Conservation (phyloP, 2,888 invertebrate genomes). For the Eurytoma californica region DNA sequence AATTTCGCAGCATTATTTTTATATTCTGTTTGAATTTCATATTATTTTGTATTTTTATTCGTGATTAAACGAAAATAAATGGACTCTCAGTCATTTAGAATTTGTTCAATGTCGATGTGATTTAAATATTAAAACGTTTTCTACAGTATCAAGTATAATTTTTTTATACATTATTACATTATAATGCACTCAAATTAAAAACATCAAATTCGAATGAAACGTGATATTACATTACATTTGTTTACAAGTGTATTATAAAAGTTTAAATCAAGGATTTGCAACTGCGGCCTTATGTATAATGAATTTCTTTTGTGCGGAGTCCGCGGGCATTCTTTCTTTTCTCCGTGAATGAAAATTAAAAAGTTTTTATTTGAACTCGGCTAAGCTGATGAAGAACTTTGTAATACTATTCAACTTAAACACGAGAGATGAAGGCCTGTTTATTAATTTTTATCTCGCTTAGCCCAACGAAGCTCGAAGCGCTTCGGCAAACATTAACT, state of each 20-base stretch:
- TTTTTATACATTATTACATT: no score
- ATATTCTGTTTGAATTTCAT: no score
- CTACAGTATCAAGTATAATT: no score
- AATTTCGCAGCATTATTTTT: no score
- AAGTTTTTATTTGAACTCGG: constrained; percentile 44
- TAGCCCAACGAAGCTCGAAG: not conserved
- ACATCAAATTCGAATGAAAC: constrained; percentile 4
- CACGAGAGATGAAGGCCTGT: constrained; percentile 19
- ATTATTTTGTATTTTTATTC: no score
- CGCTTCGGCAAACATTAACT: constrained; percentile 7
- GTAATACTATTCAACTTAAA: constrained; percentile 38
- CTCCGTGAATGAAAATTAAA: constrained; percentile 52
- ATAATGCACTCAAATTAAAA: not conserved
- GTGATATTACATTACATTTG: no score
- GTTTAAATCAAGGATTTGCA: constrained; percentile 38
- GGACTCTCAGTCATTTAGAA: no score
- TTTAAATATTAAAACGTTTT: no score
- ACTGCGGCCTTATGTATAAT: constrained; percentile 41
- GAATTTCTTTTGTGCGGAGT: constrained; percentile 39
- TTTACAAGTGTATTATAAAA: constrained; percentile 11
- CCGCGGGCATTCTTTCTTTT: constrained; percentile 13
- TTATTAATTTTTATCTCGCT: constrained; percentile 45
- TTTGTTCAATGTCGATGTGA: no score
- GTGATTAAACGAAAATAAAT: no score
- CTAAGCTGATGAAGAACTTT: constrained; percentile 37